Conservation (phyloP, 2,888 invertebrate genomes). For the Sturmia bella region DNA sequence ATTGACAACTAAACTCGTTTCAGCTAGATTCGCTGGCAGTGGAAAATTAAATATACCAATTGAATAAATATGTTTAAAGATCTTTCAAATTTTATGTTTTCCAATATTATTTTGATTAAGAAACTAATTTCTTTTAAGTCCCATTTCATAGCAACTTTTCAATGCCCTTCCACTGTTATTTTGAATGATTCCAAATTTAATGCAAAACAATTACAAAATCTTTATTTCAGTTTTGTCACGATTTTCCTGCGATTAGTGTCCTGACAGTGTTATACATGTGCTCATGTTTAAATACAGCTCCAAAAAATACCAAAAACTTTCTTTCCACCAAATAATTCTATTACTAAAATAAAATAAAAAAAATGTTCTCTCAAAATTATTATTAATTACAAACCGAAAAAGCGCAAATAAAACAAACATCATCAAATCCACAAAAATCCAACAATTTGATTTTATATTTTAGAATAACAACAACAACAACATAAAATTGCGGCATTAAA, state of each 20-base stretch:
- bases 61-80: too few relatives aligned
- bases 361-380: conserved; percentile 41
- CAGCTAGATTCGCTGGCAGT: too few relatives aligned
- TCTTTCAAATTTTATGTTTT: too few relatives aligned
- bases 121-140: too few relatives aligned
- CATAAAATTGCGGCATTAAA: not conserved
- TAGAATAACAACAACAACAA: conserved; percentile 8
- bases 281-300: not conserved
- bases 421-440: conserved; percentile 30
- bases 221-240: conserved; percentile 15
- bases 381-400: conserved; percentile 49
- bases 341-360: conserved; percentile 33
- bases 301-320: conserved; percentile 6
- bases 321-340: conserved; percentile 28
- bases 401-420: not conserved
- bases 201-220: not conserved
- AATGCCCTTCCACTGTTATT: too few relatives aligned
- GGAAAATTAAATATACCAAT: too few relatives aligned
- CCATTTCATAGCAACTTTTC: too few relatives aligned
- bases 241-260: conserved; percentile 23
- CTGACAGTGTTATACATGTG: not conserved
- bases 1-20: too few relatives aligned
- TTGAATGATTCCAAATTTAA: not conserved
- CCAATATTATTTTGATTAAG: too few relatives aligned
- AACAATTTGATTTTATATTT: conserved; percentile 54